These are phyloP conservation scores for Hippocampus mohnikei DNA, from an alignment of 2,113 vertebrate species.

Conservation along the genomic window DNA sequence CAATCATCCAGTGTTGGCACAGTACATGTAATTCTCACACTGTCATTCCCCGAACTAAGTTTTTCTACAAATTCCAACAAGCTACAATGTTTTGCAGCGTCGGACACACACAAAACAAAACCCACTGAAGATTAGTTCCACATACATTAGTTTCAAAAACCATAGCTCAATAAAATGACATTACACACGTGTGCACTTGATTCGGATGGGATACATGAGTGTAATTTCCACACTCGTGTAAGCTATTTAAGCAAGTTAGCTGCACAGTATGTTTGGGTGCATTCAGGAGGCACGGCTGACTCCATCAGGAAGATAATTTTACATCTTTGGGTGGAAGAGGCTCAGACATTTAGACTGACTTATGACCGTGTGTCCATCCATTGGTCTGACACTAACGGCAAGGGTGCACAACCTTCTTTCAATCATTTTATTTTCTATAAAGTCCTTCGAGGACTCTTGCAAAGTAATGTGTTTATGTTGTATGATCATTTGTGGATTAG, in stretches of 20 bases:
- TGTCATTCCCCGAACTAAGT: constrained; percentile 6
- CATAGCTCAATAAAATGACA: constrained; percentile 21
- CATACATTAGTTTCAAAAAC: constrained; percentile 21
- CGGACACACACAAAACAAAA: constrained; percentile 6
- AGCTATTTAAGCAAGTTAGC: constrained; percentile 20
- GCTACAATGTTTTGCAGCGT: constrained; percentile 15
- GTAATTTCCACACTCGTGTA: background rate
- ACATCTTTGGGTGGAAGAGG: background rate
- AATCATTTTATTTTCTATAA: background rate
- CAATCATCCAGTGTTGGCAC: constrained; percentile 38
- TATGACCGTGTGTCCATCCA: background rate
- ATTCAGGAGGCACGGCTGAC: constrained; percentile 31
- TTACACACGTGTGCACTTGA: constrained; percentile 4
- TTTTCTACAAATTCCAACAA: constrained; percentile 15
- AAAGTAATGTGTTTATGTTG: background rate
- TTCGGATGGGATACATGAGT: constrained; percentile 11
- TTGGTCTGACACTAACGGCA: background rate
- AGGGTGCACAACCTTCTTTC: background rate
- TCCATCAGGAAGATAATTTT: background rate
- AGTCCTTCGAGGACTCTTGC: background rate
- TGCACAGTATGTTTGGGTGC: constrained; percentile 10
- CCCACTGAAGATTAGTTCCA: constrained; percentile 15
- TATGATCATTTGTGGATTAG: background rate
- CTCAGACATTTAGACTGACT: constrained; percentile 4
- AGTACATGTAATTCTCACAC: constrained; percentile 14